Evolutionary conservation across 2,888 invertebrate species (phyloP).

Genomic region (Muschampia plurimacula): DNA sequence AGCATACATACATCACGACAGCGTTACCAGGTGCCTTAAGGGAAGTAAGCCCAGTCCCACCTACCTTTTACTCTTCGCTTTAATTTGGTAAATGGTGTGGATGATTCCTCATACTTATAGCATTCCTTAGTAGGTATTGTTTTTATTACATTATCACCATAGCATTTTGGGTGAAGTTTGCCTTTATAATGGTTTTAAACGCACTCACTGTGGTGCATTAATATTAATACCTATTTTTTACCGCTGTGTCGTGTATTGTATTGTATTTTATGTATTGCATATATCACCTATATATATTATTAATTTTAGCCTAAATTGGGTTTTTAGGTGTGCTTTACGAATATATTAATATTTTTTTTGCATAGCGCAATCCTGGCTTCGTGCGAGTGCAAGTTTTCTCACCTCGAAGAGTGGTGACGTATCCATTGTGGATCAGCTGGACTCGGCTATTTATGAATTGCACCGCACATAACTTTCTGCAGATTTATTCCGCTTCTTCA

Average conservation of each 20-base stretch:
- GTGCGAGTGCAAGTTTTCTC: background rate
- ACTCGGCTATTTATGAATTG: background rate
- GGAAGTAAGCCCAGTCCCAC: conserved; percentile 4
- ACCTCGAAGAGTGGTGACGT: background rate
- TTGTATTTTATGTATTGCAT: background rate
- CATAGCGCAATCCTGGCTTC: conserved; percentile 1
- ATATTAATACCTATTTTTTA: background rate
- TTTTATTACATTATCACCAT: background rate
- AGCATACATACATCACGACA: background rate
- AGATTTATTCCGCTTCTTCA: background rate
- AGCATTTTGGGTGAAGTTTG: background rate
- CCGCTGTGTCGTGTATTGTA: background rate
- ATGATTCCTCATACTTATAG: background rate
- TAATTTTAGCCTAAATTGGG: background rate
- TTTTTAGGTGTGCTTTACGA: background rate
- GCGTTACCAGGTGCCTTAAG: background rate
- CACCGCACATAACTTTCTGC: conserved; percentile 4
- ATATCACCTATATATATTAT: background rate
- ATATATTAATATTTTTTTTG: background rate
- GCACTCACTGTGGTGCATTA: background rate
- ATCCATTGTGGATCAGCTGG: background rate
- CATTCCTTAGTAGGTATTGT: background rate
- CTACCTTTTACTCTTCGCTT: background rate
- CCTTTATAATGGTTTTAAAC: background rate
- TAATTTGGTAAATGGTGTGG: background rate